Percentiles rank a stretch among this genome's conserved stretches.
phyloP scores from a whole-genome alignment of 1,140 invertebrate species.

The Parasteatoda tepidariorum region DNA sequence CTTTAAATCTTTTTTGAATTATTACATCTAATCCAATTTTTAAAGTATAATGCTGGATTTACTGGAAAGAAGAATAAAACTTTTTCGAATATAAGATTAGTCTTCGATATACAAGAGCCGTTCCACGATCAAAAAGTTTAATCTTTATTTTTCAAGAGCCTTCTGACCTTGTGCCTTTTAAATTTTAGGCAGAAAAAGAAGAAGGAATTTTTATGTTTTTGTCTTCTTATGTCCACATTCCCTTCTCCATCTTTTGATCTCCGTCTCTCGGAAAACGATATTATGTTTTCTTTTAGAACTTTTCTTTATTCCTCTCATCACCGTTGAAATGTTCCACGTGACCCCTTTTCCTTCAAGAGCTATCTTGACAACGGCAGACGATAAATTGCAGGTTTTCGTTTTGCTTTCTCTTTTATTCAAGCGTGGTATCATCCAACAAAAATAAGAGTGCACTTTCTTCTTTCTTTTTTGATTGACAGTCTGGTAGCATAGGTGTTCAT shows the following conservation, averaged over 20 bases:
- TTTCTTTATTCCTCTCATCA: slow-evolving; percentile 14
- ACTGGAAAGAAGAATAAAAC: too few species aligned
- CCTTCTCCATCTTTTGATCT: background rate
- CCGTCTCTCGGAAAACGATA: slow-evolving; percentile 11
- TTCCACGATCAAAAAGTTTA: too few species aligned
- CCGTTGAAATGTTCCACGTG: slow-evolving; percentile 41
- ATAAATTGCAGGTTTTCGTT: slow-evolving; percentile 47
- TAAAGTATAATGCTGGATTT: too few species aligned
- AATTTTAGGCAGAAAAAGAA: background rate
- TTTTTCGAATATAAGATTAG: too few species aligned
- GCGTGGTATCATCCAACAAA: background rate
- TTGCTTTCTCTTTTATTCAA: slow-evolving; percentile 1
- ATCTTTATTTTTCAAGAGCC: background rate
- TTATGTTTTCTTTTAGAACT: slow-evolving; percentile 24
- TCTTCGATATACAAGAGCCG: too few species aligned
- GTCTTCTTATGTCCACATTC: background rate
- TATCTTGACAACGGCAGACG: slow-evolving; percentile 42
- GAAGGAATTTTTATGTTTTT: background rate
- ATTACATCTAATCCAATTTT: too few species aligned
- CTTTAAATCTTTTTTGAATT: too few species aligned
- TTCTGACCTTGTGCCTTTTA: background rate
- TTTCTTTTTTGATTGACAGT: slow-evolving; percentile 28
- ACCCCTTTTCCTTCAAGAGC: slow-evolving; percentile 15
- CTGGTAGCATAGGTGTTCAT: slow-evolving; percentile 7
- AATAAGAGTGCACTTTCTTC: background rate